phyloP scores from a whole-genome alignment of 2,113 vertebrate genomes.

The Boulengeromyrus knoepffleri region DNA sequence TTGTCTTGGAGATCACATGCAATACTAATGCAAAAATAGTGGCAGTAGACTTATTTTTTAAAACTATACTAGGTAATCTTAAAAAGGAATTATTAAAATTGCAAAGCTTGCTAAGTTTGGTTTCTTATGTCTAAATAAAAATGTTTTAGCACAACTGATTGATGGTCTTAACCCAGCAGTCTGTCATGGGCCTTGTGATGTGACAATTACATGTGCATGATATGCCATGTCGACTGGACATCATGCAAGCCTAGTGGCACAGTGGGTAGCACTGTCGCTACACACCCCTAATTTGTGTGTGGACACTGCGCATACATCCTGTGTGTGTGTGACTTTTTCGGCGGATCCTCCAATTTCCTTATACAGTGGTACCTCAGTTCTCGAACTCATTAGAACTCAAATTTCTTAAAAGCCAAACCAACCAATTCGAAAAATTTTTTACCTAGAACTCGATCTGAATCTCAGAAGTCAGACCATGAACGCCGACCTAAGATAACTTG shows the following conservation, averaged over 20 bases:
- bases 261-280: neutral
- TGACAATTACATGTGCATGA: neutral
- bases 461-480: too few species aligned
- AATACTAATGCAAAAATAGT: neutral
- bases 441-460: too few species aligned
- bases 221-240: neutral
- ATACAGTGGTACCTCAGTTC: neutral
- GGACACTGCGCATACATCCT: too few species aligned
- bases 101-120: neutral
- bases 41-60: too few species aligned
- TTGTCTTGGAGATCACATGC: neutral
- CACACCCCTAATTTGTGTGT: too few species aligned
- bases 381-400: too few species aligned
- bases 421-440: too few species aligned
- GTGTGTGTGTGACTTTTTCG: too few species aligned
- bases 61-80: neutral
- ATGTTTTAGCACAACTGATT: neutral
- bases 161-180: neutral
- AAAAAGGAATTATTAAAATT: neutral
- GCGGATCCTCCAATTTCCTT: neutral
- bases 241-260: neutral
- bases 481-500: too few species aligned
- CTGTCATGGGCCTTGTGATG: neutral
- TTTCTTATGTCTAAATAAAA: neutral
- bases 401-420: too few species aligned